phyloP scores from a whole-genome alignment of 2,113 vertebrate species.

The Ailuropoda melanoleuca region DNA sequence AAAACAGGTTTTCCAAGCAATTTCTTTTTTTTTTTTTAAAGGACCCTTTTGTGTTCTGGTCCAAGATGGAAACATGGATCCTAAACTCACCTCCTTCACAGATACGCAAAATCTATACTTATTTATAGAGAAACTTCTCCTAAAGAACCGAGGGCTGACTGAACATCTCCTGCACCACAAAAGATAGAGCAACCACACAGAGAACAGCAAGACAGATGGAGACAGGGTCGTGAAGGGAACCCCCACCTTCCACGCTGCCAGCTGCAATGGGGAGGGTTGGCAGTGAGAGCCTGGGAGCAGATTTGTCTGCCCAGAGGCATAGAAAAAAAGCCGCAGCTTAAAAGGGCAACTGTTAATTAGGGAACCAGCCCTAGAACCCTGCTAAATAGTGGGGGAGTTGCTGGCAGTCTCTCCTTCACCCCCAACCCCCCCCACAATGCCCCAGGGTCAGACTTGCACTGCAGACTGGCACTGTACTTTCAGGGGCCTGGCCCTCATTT shows the following conservation, averaged over 20 bases:
- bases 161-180: neutral
- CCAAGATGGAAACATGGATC: neutral
- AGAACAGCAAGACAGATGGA: neutral
- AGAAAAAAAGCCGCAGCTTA: neutral
- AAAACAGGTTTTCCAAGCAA: neutral
- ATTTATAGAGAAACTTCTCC: neutral
- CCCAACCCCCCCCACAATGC: no score
- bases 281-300: neutral
- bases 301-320: neutral
- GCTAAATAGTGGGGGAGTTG: neutral
- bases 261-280: neutral
- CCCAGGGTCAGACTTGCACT: neutral
- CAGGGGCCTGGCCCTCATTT: neutral
- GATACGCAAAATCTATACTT: neutral
- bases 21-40: neutral
- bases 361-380: neutral
- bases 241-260: neutral
- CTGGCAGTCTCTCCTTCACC: neutral
- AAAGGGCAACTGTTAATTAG: neutral
- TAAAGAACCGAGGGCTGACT: neutral
- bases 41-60: neutral
- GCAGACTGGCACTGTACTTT: neutral
- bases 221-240: neutral
- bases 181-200: neutral
- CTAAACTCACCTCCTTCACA: neutral